phyloP scores from a whole-genome alignment of 2,888 invertebrate species.

The Rhimphoctona megacephalus region DNA sequence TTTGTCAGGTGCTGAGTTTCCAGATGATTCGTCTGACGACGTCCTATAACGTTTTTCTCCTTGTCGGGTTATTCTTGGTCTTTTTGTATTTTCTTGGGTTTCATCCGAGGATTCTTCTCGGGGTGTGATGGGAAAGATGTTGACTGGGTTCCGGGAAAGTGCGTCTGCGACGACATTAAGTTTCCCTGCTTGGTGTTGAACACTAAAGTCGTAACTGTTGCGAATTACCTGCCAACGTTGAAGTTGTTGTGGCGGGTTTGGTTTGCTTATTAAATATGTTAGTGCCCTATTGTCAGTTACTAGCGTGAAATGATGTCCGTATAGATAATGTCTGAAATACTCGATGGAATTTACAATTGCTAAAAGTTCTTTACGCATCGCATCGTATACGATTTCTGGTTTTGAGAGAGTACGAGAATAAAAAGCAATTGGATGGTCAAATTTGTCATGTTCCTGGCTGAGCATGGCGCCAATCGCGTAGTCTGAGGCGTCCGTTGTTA shows the following conservation, averaged over 20 bases:
- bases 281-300: conserved; percentile 56
- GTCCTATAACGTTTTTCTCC: not conserved
- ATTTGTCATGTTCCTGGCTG: conserved; percentile 74
- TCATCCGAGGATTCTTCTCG: not conserved
- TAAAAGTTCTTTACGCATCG: conserved; percentile 73
- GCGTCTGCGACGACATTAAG: conserved; percentile 48
- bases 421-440: conserved; percentile 76
- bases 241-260: conserved; percentile 46
- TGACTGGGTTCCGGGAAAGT: not conserved
- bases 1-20: conserved; percentile 8
- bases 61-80: not conserved
- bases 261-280: conserved; percentile 46
- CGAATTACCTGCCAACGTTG: conserved; percentile 47
- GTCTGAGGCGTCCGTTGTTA: conserved; percentile 62
- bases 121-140: not conserved
- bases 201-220: conserved; percentile 43
- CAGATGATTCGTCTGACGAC: not conserved
- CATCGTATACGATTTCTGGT: conserved; percentile 73
- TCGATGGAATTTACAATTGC: conserved; percentile 52
- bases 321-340: conserved; percentile 58
- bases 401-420: conserved; percentile 76
- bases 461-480: conserved; percentile 73
- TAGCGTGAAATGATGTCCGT: conserved; percentile 44
- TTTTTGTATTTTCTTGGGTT: not conserved
- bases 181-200: conserved; percentile 47